Evolutionary conservation across 2,888 invertebrate genomes (phyloP).

Genomic region (Drosophila maculinotata): DNA sequence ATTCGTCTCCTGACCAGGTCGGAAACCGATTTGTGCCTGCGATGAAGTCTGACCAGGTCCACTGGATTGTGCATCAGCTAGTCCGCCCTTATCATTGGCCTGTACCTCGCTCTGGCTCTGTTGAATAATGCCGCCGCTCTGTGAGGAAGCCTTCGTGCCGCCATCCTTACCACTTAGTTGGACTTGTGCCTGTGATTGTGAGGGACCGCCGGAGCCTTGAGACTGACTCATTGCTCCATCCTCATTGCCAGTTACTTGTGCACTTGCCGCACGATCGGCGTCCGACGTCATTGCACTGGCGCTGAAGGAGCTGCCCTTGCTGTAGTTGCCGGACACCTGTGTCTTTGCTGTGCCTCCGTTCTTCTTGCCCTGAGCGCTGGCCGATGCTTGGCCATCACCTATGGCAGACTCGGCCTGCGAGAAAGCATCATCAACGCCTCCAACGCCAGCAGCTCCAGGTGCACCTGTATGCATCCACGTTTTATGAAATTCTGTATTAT

Average conservation of each 20-base stretch:
- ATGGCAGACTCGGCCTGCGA: conserved; percentile 88
- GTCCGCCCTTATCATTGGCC: conserved; percentile 92
- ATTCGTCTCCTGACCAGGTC: conserved; percentile 88
- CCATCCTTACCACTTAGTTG: conserved; percentile 91
- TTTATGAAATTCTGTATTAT: neutral
- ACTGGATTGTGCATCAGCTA: conserved; percentile 94
- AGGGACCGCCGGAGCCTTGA: conserved; percentile 90
- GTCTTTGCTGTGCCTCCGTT: conserved; percentile 92
- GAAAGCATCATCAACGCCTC: conserved; percentile 88
- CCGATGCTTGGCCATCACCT: conserved; percentile 90
- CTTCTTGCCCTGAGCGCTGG: conserved; percentile 91
- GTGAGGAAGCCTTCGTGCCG: conserved; percentile 90
- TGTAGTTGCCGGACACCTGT: conserved; percentile 92
- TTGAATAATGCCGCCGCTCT: conserved; percentile 90
- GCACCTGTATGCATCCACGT: conserved; percentile 24
- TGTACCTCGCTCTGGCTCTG: conserved; percentile 89
- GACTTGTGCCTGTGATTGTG: conserved; percentile 92
- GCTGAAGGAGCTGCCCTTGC: conserved; percentile 91
- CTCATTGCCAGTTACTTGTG: conserved; percentile 88
- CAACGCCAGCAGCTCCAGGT: conserved; percentile 41
- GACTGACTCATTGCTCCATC: conserved; percentile 91
- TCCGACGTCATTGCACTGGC: conserved; percentile 93
- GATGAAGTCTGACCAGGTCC: conserved; percentile 94
- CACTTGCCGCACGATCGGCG: conserved; percentile 89
- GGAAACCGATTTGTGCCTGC: conserved; percentile 95